phyloP scores from a whole-genome alignment of 1,140 invertebrate species.

The Acromyrmex heyeri region DNA sequence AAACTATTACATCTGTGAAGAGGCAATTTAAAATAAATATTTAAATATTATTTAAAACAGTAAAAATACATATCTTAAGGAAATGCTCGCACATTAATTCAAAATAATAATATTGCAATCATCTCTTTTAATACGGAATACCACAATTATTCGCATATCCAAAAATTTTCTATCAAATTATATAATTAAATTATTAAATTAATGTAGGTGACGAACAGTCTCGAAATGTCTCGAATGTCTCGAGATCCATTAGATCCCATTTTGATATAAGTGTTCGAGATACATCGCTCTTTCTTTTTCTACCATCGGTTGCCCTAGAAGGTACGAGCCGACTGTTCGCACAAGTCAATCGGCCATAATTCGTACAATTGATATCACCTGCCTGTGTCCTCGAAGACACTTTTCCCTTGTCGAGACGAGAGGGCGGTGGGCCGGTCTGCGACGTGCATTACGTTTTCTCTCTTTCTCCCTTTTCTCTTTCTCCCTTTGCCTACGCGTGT shows the following conservation, averaged over 20 bases:
- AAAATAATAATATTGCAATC: too few relatives aligned
- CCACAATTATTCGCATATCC: too few relatives aligned
- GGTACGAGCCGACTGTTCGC: constrained; percentile 1
- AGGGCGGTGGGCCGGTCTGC: too few relatives aligned
- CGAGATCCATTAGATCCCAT: not conserved
- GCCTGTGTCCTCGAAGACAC: constrained; percentile 76
- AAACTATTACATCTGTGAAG: too few relatives aligned
- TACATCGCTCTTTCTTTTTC: not conserved
- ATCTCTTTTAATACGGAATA: too few relatives aligned
- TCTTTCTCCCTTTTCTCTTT: not conserved
- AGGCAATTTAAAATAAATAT: too few relatives aligned
- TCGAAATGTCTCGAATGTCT: not conserved
- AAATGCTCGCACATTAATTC: too few relatives aligned
- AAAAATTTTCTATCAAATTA: too few relatives aligned
- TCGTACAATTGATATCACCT: constrained; percentile 81
- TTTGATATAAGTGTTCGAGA: not conserved
- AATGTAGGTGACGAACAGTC: not conserved
- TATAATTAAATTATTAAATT: not conserved
- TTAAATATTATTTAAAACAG: too few relatives aligned
- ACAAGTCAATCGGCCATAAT: constrained; percentile 82
- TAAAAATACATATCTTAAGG: too few relatives aligned
- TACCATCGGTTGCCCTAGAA: constrained; percentile 20
- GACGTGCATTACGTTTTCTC: not conserved
- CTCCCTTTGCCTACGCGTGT: constrained; percentile 60
- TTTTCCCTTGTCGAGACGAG: constrained; percentile 70